Evolutionary conservation across 2,113 vertebrate genomes (phyloP).

Genomic region (Balaeniceps rex): DNA sequence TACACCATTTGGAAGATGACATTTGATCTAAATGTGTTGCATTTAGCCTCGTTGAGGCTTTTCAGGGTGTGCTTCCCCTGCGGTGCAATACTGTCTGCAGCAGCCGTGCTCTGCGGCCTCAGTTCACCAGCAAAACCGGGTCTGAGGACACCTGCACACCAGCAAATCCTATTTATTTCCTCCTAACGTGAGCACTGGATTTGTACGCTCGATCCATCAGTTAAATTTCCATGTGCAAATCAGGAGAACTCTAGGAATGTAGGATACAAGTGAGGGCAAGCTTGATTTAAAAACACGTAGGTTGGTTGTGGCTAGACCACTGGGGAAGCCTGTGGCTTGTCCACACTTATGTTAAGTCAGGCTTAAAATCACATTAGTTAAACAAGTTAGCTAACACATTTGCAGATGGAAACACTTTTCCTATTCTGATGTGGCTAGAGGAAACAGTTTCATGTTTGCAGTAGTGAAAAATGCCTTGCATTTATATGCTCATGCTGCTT

Average conservation of each 20-base stretch:
- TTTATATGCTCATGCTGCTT: not conserved
- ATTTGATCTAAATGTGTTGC: not conserved
- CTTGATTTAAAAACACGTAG: not conserved
- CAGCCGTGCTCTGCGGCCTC: not conserved
- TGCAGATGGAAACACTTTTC: not conserved
- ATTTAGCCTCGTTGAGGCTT: not conserved
- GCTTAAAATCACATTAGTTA: conserved; percentile 10
- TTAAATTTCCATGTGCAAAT: not conserved
- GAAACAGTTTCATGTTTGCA: not conserved
- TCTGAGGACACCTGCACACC: not conserved
- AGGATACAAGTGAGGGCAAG: not conserved
- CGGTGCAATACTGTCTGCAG: accelerated
- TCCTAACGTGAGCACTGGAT: not conserved
- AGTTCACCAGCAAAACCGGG: not conserved
- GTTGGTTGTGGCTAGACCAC: not conserved
- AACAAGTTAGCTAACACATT: not conserved
- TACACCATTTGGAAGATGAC: not conserved
- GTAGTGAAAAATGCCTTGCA: not conserved
- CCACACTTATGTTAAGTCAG: not conserved
- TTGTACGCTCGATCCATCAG: not conserved
- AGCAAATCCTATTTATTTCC: not conserved
- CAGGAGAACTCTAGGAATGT: not conserved
- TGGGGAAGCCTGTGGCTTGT: not conserved
- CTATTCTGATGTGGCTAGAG: not conserved
- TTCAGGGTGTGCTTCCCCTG: not conserved